A percentile compares a stretch with the other conserved stretches of the same genome.
phyloP scores from a whole-genome alignment of 2,797 vertebrate species.

The Anguilla marmorata region DNA sequence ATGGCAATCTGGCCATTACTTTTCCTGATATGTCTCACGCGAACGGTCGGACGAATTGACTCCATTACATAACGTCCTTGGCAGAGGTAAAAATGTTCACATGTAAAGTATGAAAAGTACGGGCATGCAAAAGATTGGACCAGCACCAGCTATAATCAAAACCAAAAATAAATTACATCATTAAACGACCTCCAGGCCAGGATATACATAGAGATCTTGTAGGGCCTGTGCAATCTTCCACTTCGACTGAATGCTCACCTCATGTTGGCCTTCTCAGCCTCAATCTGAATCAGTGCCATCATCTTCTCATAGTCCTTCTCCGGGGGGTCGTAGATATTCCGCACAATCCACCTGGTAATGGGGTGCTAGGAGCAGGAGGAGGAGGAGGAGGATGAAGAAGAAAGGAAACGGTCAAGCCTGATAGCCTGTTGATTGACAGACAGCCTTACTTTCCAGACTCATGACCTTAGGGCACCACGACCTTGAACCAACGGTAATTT shows the following conservation, averaged over 20 bases:
- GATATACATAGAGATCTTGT: too few relatives aligned
- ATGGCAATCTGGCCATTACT: too few relatives aligned
- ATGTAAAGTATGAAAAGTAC: not conserved
- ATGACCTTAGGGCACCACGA: too few relatives aligned
- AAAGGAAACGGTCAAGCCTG: not conserved
- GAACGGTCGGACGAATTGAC: too few relatives aligned
- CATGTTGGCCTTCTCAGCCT: conserved; percentile 80
- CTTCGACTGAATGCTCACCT: conserved; percentile 66
- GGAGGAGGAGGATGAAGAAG: not conserved
- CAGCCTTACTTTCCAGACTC: not conserved
- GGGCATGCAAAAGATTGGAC: not conserved
- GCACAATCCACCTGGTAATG: conserved; percentile 86
- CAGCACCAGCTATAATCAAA: not conserved
- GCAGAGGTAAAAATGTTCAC: not conserved
- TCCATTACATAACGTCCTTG: too few relatives aligned
- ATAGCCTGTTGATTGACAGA: not conserved
- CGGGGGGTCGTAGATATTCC: conserved; percentile 74
- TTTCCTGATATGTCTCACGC: too few relatives aligned
- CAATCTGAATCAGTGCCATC: conserved; percentile 78
- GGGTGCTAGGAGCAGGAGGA: conserved; percentile 78
- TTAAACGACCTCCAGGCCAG: not conserved
- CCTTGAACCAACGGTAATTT: too few relatives aligned
- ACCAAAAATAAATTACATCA: not conserved
- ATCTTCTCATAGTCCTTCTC: conserved; percentile 90
- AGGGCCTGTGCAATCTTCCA: not conserved